Conservation (phyloP, 2,888 invertebrate species). For the Lasioglossum lativentre region DNA sequence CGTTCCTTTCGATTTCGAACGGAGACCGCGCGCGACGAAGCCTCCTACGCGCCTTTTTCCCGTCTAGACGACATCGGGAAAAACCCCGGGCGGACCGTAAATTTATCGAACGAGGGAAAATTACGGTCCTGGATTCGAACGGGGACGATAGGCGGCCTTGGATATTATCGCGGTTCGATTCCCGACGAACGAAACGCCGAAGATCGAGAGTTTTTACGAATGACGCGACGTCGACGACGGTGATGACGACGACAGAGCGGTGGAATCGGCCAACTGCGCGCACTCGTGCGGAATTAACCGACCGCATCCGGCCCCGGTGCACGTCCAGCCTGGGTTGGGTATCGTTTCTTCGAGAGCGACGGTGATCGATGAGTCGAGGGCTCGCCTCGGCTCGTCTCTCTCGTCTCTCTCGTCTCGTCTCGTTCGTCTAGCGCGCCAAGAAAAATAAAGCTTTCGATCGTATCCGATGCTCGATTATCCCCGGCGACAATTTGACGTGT, state of each 20-base stretch:
- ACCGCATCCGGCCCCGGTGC: constrained; percentile 32
- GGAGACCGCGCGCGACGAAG: background rate
- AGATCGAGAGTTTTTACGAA: constrained; percentile 36
- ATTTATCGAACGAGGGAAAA: background rate
- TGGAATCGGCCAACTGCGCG: constrained; percentile 18
- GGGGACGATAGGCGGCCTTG: background rate
- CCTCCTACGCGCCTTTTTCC: background rate
- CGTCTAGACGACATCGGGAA: background rate
- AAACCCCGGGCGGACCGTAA: background rate
- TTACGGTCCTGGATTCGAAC: background rate
- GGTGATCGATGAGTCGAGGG: constrained; percentile 67
- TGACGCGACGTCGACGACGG: background rate
- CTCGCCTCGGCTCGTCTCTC: constrained; percentile 20
- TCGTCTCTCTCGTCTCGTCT: background rate
- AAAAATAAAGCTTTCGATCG: constrained; percentile 58
- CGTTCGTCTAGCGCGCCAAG: constrained; percentile 9
- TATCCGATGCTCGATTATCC: constrained; percentile 66
- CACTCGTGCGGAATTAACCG: constrained; percentile 65
- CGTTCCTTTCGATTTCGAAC: background rate
- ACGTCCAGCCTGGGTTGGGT: constrained; percentile 33
- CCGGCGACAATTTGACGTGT: constrained; percentile 68
- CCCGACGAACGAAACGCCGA: background rate
- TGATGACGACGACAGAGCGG: background rate
- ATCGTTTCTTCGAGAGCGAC: constrained; percentile 68
- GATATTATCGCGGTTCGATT: background rate